Evolutionary conservation across 2,888 invertebrate genomes (phyloP).

Genomic region (Taenaris catops): DNA sequence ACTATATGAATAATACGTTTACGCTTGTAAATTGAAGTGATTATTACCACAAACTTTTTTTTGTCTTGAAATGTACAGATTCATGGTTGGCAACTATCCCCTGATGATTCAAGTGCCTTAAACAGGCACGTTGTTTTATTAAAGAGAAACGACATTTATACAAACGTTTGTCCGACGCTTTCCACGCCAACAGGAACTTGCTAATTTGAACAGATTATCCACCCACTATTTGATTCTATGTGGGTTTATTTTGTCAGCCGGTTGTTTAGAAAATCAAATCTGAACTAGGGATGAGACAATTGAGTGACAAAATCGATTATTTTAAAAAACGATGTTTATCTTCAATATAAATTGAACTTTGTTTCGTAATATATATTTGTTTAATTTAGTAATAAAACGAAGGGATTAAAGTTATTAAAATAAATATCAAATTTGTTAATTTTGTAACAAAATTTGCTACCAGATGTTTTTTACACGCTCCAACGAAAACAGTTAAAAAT

Average conservation of each 20-base stretch:
- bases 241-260: slow-evolving; percentile 22
- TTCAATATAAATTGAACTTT: too few relatives aligned
- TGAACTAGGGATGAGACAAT: background rate
- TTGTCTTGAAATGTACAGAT: slow-evolving; percentile 17
- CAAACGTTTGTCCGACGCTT: slow-evolving; percentile 14
- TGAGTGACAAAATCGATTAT: too few relatives aligned
- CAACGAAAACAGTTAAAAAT: too few relatives aligned
- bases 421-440: too few relatives aligned
- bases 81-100: slow-evolving; percentile 21
- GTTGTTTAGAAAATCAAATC: slow-evolving; percentile 19
- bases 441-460: too few relatives aligned
- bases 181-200: slow-evolving; percentile 20
- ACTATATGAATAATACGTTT: slow-evolving; percentile 14
- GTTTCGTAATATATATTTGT: too few relatives aligned
- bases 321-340: too few relatives aligned
- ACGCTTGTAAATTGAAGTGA: slow-evolving; percentile 19
- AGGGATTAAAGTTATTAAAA: too few relatives aligned
- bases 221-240: slow-evolving; percentile 17
- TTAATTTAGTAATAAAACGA: too few relatives aligned
- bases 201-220: slow-evolving; percentile 23
- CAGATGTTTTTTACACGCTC: too few relatives aligned
- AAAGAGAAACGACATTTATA: slow-evolving; percentile 13
- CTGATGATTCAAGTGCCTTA: slow-evolving; percentile 16
- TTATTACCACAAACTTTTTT: slow-evolving; percentile 16
- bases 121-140: slow-evolving; percentile 11